Evolutionary conservation across 2,888 invertebrate genomes (phyloP), one percentile per base, ranked within the genome.

Genomic region (Steinernema hermaphroditum): DNA sequence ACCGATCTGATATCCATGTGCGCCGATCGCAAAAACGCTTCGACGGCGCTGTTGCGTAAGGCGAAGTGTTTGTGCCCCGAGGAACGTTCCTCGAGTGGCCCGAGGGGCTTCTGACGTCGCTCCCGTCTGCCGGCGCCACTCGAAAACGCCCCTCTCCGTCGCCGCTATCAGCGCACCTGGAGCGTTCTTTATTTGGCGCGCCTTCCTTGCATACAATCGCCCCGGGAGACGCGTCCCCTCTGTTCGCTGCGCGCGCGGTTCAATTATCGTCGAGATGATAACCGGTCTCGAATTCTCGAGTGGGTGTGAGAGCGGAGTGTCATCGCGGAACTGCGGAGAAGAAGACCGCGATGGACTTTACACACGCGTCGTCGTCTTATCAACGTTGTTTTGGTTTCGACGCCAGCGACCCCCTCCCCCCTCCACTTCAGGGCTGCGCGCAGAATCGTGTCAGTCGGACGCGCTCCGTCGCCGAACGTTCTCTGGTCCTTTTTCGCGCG

Each of bases 401-500:
- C 34, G 50, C 62, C 62, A n/a, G n/a, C n/a, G 32, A 29, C 16
- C 29, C 62, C 62, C 62, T 62, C 32, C 62, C 62, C 62, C 27
- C 32, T 27, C 54, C 54, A 27, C 54, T 27, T 54, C 54, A 27
- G 54, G 54, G 32, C 27, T 12, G 32, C 32, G 62, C 32, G 62
- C 27, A 27, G 62, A 62, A 62, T 27, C 27, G 62, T 62, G 62
- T 62, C 62, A 62, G 62, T 62, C 62, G 62, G 62, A 29, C 62
- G 62, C 32, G 62, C 9, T 16, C 8, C 62, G 6, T 62, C 62
- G 19, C 62, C 62, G 62, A 62, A 62, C 62, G 62, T 62, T 62
- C 62, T 62, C 62, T 62, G 62, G 34, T 62, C 62, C 62, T 32
- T 62, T 62, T 62, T 62, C 62, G 62, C 62, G 62, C 62, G 62